Evolutionary conservation across 1,140 invertebrate genomes (phyloP), one percentile per base, ranked within the genome.

Genomic region (Gyrodactylus bullatarudis): DNA sequence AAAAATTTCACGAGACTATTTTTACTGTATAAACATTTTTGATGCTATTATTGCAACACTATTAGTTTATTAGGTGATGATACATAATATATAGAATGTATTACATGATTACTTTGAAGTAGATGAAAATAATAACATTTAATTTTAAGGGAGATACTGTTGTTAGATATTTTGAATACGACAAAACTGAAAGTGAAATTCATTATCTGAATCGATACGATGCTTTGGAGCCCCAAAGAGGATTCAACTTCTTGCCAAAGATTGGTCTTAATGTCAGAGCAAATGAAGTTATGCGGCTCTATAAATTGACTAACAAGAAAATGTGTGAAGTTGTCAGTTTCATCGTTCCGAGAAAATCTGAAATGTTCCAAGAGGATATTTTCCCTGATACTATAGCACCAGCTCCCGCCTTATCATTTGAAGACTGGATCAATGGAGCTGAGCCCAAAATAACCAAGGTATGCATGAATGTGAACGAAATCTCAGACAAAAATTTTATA

Each of bases 351-450:
- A 27, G 75, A 20, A 73, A 85, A 84, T 86, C 85, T 75, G 85
- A 85, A 77, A 83, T 84, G 73, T 87, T 86, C 76, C 86, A 87
- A 84, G 87, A 88, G 77, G 89, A 92, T 80, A 79, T 92, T 23
- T 92, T 89, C 80, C 89, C 89, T 0, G 88, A 91, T 78, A 91
- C 89, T 1, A 84, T 85, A 19, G 87, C 87, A 68, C 85, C 87
- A 0, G 85, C 85, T 73, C 87, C 88, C 0, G 85, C 87, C 20
- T 79, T 90, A 16, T 8, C 8, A 23, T 8, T 26, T 8, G 69
- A 71, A 26, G 69, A 71, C 21, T 71, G 69, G 69, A 8, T 71
- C 8, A 21, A 8, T 26, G 69, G 69, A 20, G 22, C 54, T n/a
- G 54, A 68, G 54, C n/a, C n/a, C n/a, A n/a, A n/a, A n/a, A n/a